Evolutionary conservation across 2,888 invertebrate genomes (phyloP), one percentile per base, ranked within the genome.

Genomic region (Galerucella calmariensis): DNA sequence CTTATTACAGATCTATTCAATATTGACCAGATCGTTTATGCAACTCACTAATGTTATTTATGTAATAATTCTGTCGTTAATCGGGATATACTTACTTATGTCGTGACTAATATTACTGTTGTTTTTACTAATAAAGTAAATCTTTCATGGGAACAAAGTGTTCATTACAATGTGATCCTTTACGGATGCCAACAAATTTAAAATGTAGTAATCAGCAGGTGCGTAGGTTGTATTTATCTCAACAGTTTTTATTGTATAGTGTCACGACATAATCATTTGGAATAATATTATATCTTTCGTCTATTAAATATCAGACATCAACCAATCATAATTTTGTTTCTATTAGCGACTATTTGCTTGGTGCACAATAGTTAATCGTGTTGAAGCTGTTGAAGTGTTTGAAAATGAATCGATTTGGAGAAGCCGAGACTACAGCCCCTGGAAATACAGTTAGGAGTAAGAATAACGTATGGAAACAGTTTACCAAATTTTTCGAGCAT

Each of bases 21-120:
- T 53, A 53, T 53, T 53, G 48, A 48, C 14, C 14, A 14, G 5
- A 51, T 14, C 51, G 8, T n/a, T 51, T 51, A 2, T 20, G 20
- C 56, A 56, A 20, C 56, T 56, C 20, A 56, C 16, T 56, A 56
- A 56, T 56, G 56, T 56, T 56, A 20, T 56, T 56, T 56, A 56
- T 56, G 56, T 53, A 53, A 53, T 53, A 16, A n/a, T n/a, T 53
- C 53, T 2, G n/a, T 20, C 20, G 10, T 16, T 56, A 56, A 56
- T 56, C 56, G 16, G 11, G n/a, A 56, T 56, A 56, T 20, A 12
- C 14, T 11, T 48, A 59, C 27, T 35, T 35, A 35, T 61, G 11
- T 65, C 63, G 63, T 65, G 63, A 65, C 63, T 65, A 46, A 16
- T 20, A 16, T 65, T 65, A 1, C 46, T 46, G 27, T 65, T 20